Evolutionary conservation across 1,140 invertebrate species (phyloP), one percentile per base, ranked within the genome.

Genomic region (Cephus cinctus): DNA sequence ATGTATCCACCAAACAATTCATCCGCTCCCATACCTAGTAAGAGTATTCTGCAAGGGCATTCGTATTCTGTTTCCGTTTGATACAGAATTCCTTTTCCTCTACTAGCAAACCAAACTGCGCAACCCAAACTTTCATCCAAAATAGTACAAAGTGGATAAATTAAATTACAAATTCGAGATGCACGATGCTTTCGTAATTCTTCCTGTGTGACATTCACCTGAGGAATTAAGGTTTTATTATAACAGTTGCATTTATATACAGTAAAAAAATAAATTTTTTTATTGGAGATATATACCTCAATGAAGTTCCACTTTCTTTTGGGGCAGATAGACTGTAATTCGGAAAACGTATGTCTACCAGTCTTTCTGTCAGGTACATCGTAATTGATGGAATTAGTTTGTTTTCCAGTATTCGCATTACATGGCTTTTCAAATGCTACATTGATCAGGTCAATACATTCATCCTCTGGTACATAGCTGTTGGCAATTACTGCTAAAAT

Each of bases 1-100:
- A 84, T 87, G 64, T 99, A 99, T 2, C 96, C 96, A 39, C 90
- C 95, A 63, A 98, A 88, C 60, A 97, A 81, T 80, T 99, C 97
- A 83, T 99, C 97, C 14, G 96, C 95, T 11, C 96, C 96, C 80
- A 92, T 93, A 19, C 96, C 96, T 61, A 92, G 75, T 35, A 98
- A 71, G 40, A 96, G 71, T n/a, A 96, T 84, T 70, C 87, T 83
- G 45, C 85, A 84, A 16, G 82, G 75, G 36, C 86, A 87, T 31
- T 68, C 69, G 56, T 85, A 85, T 5, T 57, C n/a, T 20, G 71
- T 57, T 52, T 71, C 59, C 53, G 36, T 47, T 20, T 67, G 53
- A 39, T 56, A 58, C 2, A 75, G 19, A n/a, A 30, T 21, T 0
- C 89, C 88, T 56, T 76, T 55, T 8, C 86, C 92, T 65, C 84